Evolutionary conservation across 2,797 vertebrate species (phyloP), one percentile per base, ranked within the genome.

Genomic region (Emydoidea blandingii): DNA sequence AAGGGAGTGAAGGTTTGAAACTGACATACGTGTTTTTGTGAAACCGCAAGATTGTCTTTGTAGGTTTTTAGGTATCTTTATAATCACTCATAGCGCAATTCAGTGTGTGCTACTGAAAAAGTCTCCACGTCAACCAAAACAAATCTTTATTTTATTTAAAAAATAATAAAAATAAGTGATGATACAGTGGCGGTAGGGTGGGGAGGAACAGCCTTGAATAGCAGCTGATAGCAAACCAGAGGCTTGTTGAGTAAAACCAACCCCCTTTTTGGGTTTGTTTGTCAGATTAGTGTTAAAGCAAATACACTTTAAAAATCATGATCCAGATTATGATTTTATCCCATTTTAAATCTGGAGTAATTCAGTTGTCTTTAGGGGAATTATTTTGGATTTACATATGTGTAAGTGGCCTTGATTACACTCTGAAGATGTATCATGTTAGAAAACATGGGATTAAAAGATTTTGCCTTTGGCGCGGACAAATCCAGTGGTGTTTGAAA

Each of bases 1-100:
- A 81, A 91, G 81, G 74, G 91, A 92, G 59, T 84, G 87, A 52
- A 86, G 23, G 25, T 78, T 93, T 93, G 80, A 53, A 95, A 80
- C 79, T 56, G 54, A 80, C 93, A 81, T 84, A 54, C 0, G 0
- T 49, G 0, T 49, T 95, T 95, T 37, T 84, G 34, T 44, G 85
- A 59, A 94, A 90, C 82, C n/a, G 80, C 27, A 62, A 84, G 83
- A 56, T 95, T 86, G 79, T 87, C 84, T 93, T 81, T 81, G 50
- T 85, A 72, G 44, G 56, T 59, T 94, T 93, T 93, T 91, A 78
- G 41, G 12, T 76, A 12, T 78, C 12, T 49, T 49, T 78, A 16
- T 78, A 15, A 47, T 44, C 74, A 23, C 83, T 83, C 88, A 31
- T 29, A 59, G 31, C 4, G 53, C 79, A 91, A n/a, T 68, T 91